Evolutionary conservation across 2,797 vertebrate genomes (phyloP), one percentile per base, ranked within the genome.

Genomic region (Xiphophorus birchmanni): DNA sequence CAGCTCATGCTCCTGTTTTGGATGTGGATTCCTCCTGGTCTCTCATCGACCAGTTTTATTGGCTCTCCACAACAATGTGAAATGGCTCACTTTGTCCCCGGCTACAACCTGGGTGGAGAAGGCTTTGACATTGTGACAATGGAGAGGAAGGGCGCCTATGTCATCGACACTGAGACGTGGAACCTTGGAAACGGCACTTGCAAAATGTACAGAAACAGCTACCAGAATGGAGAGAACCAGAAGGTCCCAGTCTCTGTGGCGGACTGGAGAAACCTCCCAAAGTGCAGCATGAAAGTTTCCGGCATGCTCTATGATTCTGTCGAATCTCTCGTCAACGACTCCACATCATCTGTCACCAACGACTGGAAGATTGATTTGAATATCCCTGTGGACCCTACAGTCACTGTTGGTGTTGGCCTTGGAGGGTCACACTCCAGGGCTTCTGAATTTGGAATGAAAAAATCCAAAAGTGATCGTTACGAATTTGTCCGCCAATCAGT

Each of bases 81-180:
- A 21, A 44, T 50, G 0, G 87, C 76, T 1, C 17, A 1, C 1
- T 94, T 95, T 0, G 91, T 94, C 32, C 96, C 97, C 0, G 96
- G 97, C 4, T 86, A 94, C 0, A 89, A 92, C 83, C 88, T 96
- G 81, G 95, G 93, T 0, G 97, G 96, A 4, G 96, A 97, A 75
- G 96, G 96, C 1, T 85, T 97, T 5, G 92, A 97, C 35, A 95
- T 97, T 17, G 95, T 95, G 71, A 96, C 77, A 2, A 94, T 97
- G 94, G 44, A 85, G 76, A 92, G 89, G 21, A 92, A 93, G 80
- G 90, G 90, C 0, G 85, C 92, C 48, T 95, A 86, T 26, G 86
- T 94, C 13, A 88, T 95, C 0, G 89, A 95, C 50, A 88, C 88
- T 40, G 90, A 91, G 40, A 79, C 42, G 0, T 95, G 92, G 93